Percentiles rank a stretch among this genome's conserved stretches.
These are phyloP conservation scores for Drosophila tropicalis DNA, from an alignment of 1,140 invertebrate genomes.

Conservation along the genomic window DNA sequence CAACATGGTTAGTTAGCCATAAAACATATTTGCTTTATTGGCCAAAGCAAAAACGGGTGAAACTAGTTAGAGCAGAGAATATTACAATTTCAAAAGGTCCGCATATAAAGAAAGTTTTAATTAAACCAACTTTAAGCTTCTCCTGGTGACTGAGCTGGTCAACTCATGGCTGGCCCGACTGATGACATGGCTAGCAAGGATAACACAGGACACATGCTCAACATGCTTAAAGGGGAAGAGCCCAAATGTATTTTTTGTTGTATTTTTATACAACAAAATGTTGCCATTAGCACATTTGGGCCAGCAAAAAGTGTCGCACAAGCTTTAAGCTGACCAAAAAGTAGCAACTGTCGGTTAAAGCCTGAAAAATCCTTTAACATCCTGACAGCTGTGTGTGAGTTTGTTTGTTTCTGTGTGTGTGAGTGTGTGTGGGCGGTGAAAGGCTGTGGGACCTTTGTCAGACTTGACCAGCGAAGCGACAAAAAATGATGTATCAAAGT, in stretches of 20 bases:
- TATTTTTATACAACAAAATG: conserved; percentile 51
- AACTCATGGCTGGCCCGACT: conserved; percentile 33
- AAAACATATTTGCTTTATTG: conserved; percentile 4
- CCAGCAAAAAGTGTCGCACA: conserved; percentile 33
- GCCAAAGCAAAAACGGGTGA: not conserved
- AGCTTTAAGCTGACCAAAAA: conserved; percentile 52
- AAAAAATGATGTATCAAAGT: conserved; percentile 69
- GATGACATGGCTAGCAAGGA: conserved; percentile 40
- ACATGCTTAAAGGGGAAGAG: not conserved
- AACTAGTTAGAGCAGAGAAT: not conserved
- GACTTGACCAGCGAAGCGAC: conserved; percentile 65
- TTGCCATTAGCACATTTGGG: conserved; percentile 67
- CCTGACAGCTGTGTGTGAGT: conserved; percentile 49
- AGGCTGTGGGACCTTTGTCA: conserved; percentile 54
- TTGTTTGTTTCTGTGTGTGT: not conserved
- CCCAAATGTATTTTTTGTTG: conserved; percentile 53
- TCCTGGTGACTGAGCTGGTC: conserved; percentile 43
- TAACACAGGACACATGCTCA: conserved; percentile 37
- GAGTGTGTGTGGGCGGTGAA: not conserved
- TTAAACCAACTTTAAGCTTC: conserved; percentile 78
- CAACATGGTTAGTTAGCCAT: conserved; percentile 8
- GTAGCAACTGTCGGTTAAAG: conserved; percentile 61
- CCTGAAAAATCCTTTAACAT: conserved; percentile 65
- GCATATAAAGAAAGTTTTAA: conserved; percentile 55
- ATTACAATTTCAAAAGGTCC: conserved; percentile 38